Evolutionary conservation across 2,113 vertebrate genomes (phyloP), one percentile per base, ranked within the genome.

Genomic region (Aramus guarauna): DNA sequence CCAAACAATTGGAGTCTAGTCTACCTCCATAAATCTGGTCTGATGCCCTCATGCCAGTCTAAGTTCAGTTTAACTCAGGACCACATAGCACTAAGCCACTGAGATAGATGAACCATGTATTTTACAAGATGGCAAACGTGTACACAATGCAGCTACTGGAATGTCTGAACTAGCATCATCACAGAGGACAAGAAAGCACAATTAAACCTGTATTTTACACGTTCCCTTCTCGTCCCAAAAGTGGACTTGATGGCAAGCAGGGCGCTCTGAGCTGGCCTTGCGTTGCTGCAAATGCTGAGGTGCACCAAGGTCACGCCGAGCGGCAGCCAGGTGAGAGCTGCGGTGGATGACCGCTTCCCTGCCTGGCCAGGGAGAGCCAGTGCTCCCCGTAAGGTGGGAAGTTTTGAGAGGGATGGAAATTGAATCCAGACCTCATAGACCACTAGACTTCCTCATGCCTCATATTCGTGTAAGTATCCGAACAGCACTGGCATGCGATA

Each of bases 341-440:
- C 4, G 1, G 29, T 21, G 64, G 58, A 18, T 7, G 24, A 45
- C 11, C 52, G 9, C 24, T 53, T 30, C 64, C 50, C 78, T 26
- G 23, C 29, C 36, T 14, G 14, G 37, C 20, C 47, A 16, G 37
- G 59, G 45, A n/a, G 2, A 30, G 59, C 12, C 50, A 39, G 37
- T 12, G 20, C 58, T 59, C 27, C 58, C 45, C 2, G 0, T 26
- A 72, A 43, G n/a, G 20, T 0, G 2, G 24, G 50, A 59, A 53
- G 52, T 23, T 22, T 30, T n/a, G 24, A 72, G 32, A 39, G 36
- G 72, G 17, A 13, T 58, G 43, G 64, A 58, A 76, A 30, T 3
- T 11, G 13, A 87, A 43, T 73, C n/a, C n/a, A 58, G 68, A 62
- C 19, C 32, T 60, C 3, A 0, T 21, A 55, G 36, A 48, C 18